These are phyloP conservation scores for Euproctis similis DNA, from an alignment of 2,888 invertebrate species.

Conservation along the genomic window DNA sequence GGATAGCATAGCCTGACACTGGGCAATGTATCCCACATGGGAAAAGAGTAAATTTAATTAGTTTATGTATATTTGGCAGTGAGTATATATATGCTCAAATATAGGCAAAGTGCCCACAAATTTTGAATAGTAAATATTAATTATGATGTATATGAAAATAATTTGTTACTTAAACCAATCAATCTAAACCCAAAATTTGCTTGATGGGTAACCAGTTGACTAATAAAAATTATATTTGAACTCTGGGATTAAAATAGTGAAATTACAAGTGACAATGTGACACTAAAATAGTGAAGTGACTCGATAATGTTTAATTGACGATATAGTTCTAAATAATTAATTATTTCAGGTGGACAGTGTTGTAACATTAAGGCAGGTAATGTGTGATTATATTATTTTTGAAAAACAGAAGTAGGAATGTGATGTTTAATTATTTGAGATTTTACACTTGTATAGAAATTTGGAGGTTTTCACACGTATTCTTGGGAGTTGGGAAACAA, in stretches of 20 bases:
- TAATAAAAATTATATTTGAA: too few species aligned
- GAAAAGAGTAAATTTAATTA: neutral
- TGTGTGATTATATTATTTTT: too few species aligned
- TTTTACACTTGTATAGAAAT: too few species aligned
- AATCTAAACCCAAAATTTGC: neutral
- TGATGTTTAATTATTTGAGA: too few species aligned
- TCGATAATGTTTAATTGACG: conserved; percentile 5
- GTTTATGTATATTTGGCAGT: neutral
- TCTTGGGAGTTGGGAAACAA: too few species aligned
- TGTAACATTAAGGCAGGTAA: too few species aligned
- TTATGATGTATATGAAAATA: neutral
- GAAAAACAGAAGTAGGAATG: too few species aligned
- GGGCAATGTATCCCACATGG: conserved; percentile 2
- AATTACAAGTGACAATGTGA: conserved; percentile 20
- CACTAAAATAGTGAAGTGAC: conserved; percentile 19
- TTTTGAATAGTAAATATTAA: neutral
- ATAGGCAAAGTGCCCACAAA: neutral
- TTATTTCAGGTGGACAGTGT: too few species aligned
- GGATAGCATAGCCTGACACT: conserved; percentile 4
- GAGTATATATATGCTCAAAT: neutral
- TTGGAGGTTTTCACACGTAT: too few species aligned
- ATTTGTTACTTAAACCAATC: too few species aligned
- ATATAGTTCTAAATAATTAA: too few species aligned
- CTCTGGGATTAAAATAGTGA: conserved; percentile 21
- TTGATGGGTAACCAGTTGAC: too few species aligned